phyloP scores from a whole-genome alignment of 2,113 vertebrate genomes.

The Arvicanthis niloticus region DNA sequence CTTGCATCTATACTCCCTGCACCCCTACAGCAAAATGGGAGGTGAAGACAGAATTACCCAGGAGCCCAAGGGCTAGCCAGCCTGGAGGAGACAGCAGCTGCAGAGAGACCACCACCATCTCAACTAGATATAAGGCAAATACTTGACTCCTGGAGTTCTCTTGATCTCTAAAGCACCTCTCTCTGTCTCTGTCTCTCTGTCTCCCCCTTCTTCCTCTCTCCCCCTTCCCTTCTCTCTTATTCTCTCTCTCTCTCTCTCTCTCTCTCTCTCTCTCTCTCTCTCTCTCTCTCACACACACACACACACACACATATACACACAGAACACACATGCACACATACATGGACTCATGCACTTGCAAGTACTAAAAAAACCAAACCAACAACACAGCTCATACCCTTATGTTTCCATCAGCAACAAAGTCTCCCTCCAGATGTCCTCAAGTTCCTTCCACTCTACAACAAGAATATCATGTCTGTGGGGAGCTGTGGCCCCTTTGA shows the following conservation, averaged over 20 bases:
- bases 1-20: neutral
- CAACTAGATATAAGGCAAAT: neutral
- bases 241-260: too few relatives aligned
- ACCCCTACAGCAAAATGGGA: neutral
- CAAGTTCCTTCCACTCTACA: neutral
- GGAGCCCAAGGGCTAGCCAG: neutral
- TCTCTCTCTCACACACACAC: neutral
- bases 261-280: neutral
- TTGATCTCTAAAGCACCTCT: neutral
- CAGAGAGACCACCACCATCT: neutral
- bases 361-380: too few relatives aligned
- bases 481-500: rapidly evolving
- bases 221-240: too few relatives aligned
- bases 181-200: too few relatives aligned
- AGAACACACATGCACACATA: neutral
- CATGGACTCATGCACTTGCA: neutral
- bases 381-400: neutral
- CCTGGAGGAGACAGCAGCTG: neutral
- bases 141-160: neutral
- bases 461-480: rapidly evolving
- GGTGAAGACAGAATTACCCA: neutral
- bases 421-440: neutral
- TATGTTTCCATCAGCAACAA: neutral
- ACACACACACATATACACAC: neutral
- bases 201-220: neutral